These are phyloP conservation scores for Charaxes varanes DNA, from an alignment of 1,140 invertebrate species.

Conservation along the genomic window DNA sequence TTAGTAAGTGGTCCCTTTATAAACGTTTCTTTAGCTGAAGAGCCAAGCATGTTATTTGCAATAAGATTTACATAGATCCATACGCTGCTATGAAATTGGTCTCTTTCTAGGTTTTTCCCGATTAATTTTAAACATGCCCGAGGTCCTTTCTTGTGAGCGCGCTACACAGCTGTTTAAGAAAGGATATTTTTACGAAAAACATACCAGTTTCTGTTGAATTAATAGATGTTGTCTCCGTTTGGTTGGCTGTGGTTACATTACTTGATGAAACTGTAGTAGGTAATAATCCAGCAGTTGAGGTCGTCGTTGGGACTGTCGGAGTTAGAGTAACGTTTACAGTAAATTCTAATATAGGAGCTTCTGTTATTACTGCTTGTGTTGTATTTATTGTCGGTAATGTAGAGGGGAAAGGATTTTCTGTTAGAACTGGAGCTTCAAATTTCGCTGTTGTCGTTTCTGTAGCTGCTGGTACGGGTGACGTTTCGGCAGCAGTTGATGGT, in stretches of 20 bases:
- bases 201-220: conserved; percentile 16
- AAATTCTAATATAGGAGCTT: conserved; percentile 29
- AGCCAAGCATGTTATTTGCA: too few species aligned
- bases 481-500: conserved; percentile 24
- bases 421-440: conserved; percentile 4
- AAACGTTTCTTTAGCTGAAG: too few species aligned
- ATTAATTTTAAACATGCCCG: too few species aligned
- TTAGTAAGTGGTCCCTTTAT: too few species aligned
- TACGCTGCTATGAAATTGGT: too few species aligned
- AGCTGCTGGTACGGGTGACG: conserved; percentile 11
- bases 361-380: conserved; percentile 25
- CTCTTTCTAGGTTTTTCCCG: too few species aligned
- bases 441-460: conserved; percentile 16
- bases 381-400: conserved; percentile 10
- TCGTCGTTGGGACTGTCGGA: conserved; percentile 40
- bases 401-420: not conserved
- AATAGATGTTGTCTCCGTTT: conserved; percentile 17
- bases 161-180: too few species aligned
- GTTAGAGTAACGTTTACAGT: conserved; percentile 48
- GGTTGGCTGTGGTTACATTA: conserved; percentile 23
- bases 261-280: conserved; percentile 23
- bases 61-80: too few species aligned
- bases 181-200: too few species aligned
- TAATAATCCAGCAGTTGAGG: conserved; percentile 26
- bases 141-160: too few species aligned